Evolutionary conservation across 2,888 invertebrate species (phyloP), one percentile per base, ranked within the genome.

Genomic region (Sericinus montela): DNA sequence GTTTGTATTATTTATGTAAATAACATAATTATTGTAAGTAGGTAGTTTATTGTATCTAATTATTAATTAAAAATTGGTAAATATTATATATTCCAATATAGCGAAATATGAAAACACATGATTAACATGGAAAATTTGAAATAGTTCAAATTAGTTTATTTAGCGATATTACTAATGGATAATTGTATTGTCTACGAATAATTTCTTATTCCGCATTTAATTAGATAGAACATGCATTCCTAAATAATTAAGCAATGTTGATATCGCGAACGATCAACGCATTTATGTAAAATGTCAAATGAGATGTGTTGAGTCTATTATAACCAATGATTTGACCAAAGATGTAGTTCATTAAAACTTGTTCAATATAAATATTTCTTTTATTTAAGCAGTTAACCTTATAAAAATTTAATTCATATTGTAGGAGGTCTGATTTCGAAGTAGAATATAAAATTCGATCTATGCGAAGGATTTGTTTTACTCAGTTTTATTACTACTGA

Each of bases 251-350:
- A 65, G 62, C 66, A 55, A 67, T 55, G 53, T 60, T 59, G 61
- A 60, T 53, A 57, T 56, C 63, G 57, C 68, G 58, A 54, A 62
- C 54, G 55, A 53, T 53, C 49, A 49, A 44, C 55, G 60, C 61
- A 60, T 63, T 59, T 64, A 56, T 69, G 63, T 65, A 56, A 62
- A 69, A 57, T 53, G 45, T 48, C 39, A 56, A 65, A 66, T 64
- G 19, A 53, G 63, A 75, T 71, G 74, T 79, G 78, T 73, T 72
- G 62, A 73, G 75, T 74, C 69, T 66, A 63, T 69, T 75, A 62
- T 81, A 91, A 91, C 91, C 92, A 91, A 91, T 91, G 91, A 91
- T 91, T 90, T 88, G 91, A 91, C 92, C 92, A 92, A 92, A 92
- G 92, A 91, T 78, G 81, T 88, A 88, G 87, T 72, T 75, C 73